These are phyloP conservation scores for Rhineura floridana DNA, from an alignment of 2,113 vertebrate species.

Conservation along the genomic window DNA sequence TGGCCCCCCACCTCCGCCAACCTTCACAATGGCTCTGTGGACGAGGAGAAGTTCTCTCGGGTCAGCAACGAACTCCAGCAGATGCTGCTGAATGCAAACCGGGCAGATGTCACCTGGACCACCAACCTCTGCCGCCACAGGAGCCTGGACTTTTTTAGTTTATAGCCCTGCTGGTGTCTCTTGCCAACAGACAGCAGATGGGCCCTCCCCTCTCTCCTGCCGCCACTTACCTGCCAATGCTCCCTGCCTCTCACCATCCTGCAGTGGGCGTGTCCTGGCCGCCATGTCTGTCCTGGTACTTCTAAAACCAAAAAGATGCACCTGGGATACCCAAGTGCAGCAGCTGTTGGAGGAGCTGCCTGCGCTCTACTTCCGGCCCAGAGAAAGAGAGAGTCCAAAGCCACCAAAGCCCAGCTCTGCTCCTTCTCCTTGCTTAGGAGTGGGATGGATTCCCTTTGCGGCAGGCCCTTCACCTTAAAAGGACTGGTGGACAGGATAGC, in stretches of 20 bases:
- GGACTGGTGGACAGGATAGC: background rate
- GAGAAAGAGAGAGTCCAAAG: too few relatives aligned
- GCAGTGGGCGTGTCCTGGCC: fast-evolving
- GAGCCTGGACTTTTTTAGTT: constrained; percentile 71
- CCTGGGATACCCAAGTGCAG: too few relatives aligned
- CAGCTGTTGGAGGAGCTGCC: fast-evolving
- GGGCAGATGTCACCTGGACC: constrained; percentile 81
- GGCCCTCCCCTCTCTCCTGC: too few relatives aligned
- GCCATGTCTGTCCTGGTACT: background rate
- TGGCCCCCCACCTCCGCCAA: constrained; percentile 81
- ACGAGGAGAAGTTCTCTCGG: constrained; percentile 71
- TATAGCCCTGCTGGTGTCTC: background rate
- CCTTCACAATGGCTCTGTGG: constrained; percentile 81
- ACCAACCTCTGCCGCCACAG: constrained; percentile 81
- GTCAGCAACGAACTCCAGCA: constrained; percentile 72
- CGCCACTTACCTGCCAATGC: too few relatives aligned
- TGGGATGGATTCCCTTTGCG: background rate
- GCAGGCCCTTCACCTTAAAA: background rate
- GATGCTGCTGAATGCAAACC: constrained; percentile 71
- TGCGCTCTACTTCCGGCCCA: background rate
- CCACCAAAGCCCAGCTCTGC: background rate
- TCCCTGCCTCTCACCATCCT: too few relatives aligned
- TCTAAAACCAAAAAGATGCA: background rate
- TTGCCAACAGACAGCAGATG: background rate
- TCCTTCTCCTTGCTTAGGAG: background rate